Base-by-base conservation (phyloP, 2,113 vertebrate species). In the Otis tarda region DNA sequence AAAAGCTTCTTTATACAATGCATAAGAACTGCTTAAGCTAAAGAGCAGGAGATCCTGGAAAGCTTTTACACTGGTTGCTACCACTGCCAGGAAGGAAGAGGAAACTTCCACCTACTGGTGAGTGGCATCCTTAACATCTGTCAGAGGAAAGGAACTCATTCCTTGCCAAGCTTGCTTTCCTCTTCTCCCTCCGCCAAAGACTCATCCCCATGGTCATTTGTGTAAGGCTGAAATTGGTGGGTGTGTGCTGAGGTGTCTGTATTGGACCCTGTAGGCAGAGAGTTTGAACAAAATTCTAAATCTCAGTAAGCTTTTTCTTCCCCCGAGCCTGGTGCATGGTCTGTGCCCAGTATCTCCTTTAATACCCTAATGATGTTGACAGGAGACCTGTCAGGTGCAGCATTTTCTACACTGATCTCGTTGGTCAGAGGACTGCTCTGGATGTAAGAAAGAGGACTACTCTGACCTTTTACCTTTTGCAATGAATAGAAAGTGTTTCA, bases 301-400 rank as follows among this genome's bases (percentile, higher is more conserved):
- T 60, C n/a, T 83, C 52, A n/a, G 33, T 30, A 47, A 63, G 52
- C 8, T 75, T 70, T 59, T 78, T 37, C n/a, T 65, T 61, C 16
- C 33, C 41, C 28, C 12, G 25, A 20, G 9, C 21, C n/a, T 41
- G 16, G 10, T 49, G 61, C 35, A 12, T 6, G 7, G 37, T 68
- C 50, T 27, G 11, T 30, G 5, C 37, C 57, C 35, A 52, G 1
- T 8, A 13, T 49, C 25, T 69, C 33, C 27, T 61, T 69, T 56
- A 0, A 0, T 61, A 47, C 7, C 1, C 50, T 8, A 41, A 31
- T 28, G 15, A 5, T 10, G 55, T 4, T 69, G 41, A 50, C 16
- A 13, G 45, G 30, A 61, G 53, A 15, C 37, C 55, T 55, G 8
- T 24, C n/a, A 85, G 76, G 65, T 2, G 9, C 3, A 57, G 63